These are phyloP conservation scores for Cardiocondyla obscurior DNA, from an alignment of 1,140 invertebrate genomes.

Conservation along the genomic window DNA sequence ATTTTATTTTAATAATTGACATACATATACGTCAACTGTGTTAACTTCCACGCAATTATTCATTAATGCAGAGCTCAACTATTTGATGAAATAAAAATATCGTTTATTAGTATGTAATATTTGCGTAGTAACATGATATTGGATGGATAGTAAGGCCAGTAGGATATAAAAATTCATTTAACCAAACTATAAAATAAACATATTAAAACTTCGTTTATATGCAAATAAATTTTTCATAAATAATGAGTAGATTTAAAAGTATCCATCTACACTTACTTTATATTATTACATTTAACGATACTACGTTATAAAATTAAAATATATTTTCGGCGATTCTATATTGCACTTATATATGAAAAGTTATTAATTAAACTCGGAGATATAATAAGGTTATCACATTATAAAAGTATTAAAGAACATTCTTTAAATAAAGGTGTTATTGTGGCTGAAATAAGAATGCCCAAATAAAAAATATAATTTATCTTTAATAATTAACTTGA, in stretches of 20 bases:
- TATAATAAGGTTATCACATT: constrained; percentile 31
- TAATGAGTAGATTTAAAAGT: background rate
- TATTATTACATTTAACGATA: constrained; percentile 7
- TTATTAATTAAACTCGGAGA: constrained; percentile 16
- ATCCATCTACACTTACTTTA: background rate
- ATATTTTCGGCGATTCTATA: background rate
- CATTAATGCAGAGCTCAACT: constrained; percentile 53
- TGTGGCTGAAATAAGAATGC: no score
- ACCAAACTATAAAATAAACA: background rate
- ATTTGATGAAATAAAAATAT: constrained; percentile 44
- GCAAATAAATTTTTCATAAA: background rate
- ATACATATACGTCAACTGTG: constrained; percentile 13
- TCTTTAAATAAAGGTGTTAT: background rate
- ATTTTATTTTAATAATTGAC: constrained; percentile 22
- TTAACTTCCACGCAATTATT: constrained; percentile 15
- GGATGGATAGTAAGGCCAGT: constrained; percentile 64
- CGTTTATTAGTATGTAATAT: constrained; percentile 44
- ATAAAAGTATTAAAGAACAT: background rate
- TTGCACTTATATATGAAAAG: background rate
- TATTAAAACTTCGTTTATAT: background rate
- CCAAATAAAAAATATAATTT: constrained; percentile 14
- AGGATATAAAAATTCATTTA: constrained; percentile 24
- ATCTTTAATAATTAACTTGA: constrained; percentile 11
- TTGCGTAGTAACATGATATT: constrained; percentile 62
- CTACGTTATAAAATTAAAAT: constrained; percentile 2